phyloP scores from a whole-genome alignment of 2,113 vertebrate species.

The Salvator merianae region DNA sequence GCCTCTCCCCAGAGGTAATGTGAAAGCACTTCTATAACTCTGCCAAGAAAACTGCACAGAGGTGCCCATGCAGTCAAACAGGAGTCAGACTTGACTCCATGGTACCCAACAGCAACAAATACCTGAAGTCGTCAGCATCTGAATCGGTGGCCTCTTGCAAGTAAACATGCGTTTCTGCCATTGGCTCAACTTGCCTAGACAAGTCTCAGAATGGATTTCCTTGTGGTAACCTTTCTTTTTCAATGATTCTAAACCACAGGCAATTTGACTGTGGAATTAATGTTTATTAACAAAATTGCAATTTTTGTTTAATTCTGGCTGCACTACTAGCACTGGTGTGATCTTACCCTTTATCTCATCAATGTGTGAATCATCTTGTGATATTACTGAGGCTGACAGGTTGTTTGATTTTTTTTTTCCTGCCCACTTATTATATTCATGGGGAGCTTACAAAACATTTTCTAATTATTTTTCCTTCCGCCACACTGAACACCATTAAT shows the following conservation, averaged over 20 bases:
- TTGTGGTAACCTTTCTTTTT: slow-evolving; percentile 11
- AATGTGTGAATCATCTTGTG: slow-evolving; percentile 42
- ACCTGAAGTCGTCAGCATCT: not conserved
- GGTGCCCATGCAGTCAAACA: no score
- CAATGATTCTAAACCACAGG: not conserved
- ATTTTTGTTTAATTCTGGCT: not conserved
- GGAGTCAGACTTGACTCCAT: no score
- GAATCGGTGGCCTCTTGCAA: not conserved
- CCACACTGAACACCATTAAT: slow-evolving; percentile 60
- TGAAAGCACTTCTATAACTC: no score
- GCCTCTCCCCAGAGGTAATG: no score
- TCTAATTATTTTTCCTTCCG: slow-evolving; percentile 71
- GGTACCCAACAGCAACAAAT: no score
- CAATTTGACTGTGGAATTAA: not conserved
- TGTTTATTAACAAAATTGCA: slow-evolving; percentile 16
- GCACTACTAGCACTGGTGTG: slow-evolving; percentile 8
- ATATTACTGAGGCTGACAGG: slow-evolving; percentile 48
- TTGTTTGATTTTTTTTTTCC: slow-evolving; percentile 56
- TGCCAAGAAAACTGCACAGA: no score
- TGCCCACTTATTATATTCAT: slow-evolving; percentile 40
- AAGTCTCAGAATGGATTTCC: not conserved
- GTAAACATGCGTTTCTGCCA: not conserved
- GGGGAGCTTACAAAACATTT: slow-evolving; percentile 59
- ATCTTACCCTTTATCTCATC: slow-evolving; percentile 47
- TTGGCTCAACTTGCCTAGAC: not conserved